Percentiles rank a stretch among this genome's conserved stretches.
Evolutionary conservation across 2,113 vertebrate species (phyloP).

Genomic region (Microtus richardsoni): DNA sequence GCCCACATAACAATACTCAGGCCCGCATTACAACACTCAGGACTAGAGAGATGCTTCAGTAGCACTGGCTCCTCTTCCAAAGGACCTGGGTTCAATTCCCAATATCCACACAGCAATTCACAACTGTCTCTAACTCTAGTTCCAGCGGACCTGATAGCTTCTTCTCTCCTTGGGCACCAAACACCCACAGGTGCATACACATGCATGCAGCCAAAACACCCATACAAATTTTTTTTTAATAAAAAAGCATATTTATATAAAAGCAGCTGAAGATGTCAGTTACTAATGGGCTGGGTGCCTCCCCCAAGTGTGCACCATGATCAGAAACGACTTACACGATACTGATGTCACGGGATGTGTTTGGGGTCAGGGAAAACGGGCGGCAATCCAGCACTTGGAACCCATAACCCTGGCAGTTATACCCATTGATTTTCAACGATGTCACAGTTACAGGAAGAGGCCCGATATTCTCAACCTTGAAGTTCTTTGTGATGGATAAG

Average conservation of each 20-base stretch:
- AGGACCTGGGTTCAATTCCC: not conserved
- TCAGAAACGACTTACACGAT: slow-evolving; percentile 89
- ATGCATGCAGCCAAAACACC: not conserved
- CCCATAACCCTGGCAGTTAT: slow-evolving; percentile 97
- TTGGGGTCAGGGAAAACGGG: slow-evolving; percentile 93
- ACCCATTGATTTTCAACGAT: slow-evolving; percentile 98
- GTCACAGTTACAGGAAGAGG: slow-evolving; percentile 95
- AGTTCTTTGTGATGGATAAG: slow-evolving; percentile 94
- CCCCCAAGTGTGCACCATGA: not conserved
- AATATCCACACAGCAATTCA: not conserved
- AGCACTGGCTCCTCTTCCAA: not conserved
- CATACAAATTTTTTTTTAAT: not conserved
- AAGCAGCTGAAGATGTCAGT: not conserved
- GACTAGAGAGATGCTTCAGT: not conserved
- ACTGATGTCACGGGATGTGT: slow-evolving; percentile 95
- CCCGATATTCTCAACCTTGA: slow-evolving; percentile 97
- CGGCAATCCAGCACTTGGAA: slow-evolving; percentile 96
- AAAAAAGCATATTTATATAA: not conserved
- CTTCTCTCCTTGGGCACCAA: not conserved
- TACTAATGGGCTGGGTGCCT: not conserved
- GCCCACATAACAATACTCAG: not conserved
- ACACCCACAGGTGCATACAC: not conserved
- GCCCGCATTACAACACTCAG: not conserved
- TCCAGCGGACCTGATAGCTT: not conserved
- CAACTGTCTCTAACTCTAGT: not conserved